These are phyloP conservation scores for Cepaea hortensis DNA, from an alignment of 2,888 invertebrate species.

Conservation along the genomic window DNA sequence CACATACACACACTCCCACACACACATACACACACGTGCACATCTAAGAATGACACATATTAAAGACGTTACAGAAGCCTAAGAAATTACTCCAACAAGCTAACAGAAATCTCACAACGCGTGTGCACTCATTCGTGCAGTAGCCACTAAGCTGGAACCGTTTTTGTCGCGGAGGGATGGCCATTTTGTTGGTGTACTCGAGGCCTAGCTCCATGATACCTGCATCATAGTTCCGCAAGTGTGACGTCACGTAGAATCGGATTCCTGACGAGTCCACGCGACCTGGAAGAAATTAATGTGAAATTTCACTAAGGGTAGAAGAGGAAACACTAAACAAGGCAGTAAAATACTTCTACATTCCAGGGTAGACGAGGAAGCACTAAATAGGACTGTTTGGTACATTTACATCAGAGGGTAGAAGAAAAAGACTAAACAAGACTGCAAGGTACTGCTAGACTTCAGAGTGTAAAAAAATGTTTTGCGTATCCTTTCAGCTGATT, in stretches of 20 bases:
- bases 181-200: slow-evolving; percentile 98
- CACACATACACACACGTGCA: too few species aligned
- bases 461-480: too few species aligned
- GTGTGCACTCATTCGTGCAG: slow-evolving; percentile 94
- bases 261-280: slow-evolving; percentile 93
- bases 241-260: slow-evolving; percentile 85
- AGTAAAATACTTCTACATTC: slow-evolving; percentile 9
- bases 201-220: slow-evolving; percentile 97
- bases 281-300: slow-evolving; percentile 78
- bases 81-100: background rate
- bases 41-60: too few species aligned
- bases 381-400: too few species aligned
- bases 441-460: too few species aligned
- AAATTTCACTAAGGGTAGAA: slow-evolving; percentile 45
- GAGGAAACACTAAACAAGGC: slow-evolving; percentile 24
- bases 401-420: too few species aligned
- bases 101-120: slow-evolving; percentile 81
- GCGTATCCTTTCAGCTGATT: too few species aligned
- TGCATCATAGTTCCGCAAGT: slow-evolving; percentile 89
- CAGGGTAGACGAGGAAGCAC: too few species aligned
- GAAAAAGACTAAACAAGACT: too few species aligned
- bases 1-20: too few species aligned
- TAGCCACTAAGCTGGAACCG: slow-evolving; percentile 88
- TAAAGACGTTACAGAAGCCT: too few species aligned
- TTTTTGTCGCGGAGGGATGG: slow-evolving; percentile 89